Evolutionary conservation across 2,888 invertebrate genomes (phyloP), one percentile per base, ranked within the genome.

Genomic region (Tiliacea citrago): DNA sequence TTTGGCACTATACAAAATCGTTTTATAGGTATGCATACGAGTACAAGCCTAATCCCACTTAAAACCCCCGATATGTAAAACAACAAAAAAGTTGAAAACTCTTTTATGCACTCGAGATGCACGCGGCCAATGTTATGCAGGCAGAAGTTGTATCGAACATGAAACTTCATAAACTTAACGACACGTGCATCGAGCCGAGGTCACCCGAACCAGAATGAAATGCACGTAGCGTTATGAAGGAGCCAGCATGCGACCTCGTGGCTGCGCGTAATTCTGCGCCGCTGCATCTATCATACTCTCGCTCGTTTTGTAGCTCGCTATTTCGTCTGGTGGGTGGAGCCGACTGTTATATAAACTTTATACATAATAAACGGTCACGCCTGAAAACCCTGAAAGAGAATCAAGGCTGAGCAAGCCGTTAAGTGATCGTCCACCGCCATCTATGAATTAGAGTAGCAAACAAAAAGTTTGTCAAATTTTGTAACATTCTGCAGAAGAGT

Each of bases 161-260:
- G 49, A 85, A 86, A 87, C 80, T 86, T 87, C 49, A 75, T 61
- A 73, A 83, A 68, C 67, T 71, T 66, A 60, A 83, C 69, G 66
- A 70, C 82, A 84, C 84, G 84, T 82, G 84, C 84, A 63, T 39
- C 12, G 8, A 0, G 13, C 53, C 75, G 69, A 83, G 68, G 69
- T 72, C 68, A 62, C 39, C 58, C 69, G 82, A 75, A 35, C 35
- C 24, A 51, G 75, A 84, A 68, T 61, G 67, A 55, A 79, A 84
- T 12, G 61, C 21, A 49, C 0, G 9, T 57, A 63, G 49, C n/a
- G 47, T 16, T 16, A 9, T 35, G 63, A 82, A 57, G 65, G 70
- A 75, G 81, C 21, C 13, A 63, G 60, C 60, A 39, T 2, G 49
- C 18, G 57, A 73, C 84, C 75, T 80, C 81, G 82, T 80, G 81